Evolutionary conservation across 2,113 vertebrate species (phyloP), one percentile per base, ranked within the genome.

Genomic region (Riparia riparia): DNA sequence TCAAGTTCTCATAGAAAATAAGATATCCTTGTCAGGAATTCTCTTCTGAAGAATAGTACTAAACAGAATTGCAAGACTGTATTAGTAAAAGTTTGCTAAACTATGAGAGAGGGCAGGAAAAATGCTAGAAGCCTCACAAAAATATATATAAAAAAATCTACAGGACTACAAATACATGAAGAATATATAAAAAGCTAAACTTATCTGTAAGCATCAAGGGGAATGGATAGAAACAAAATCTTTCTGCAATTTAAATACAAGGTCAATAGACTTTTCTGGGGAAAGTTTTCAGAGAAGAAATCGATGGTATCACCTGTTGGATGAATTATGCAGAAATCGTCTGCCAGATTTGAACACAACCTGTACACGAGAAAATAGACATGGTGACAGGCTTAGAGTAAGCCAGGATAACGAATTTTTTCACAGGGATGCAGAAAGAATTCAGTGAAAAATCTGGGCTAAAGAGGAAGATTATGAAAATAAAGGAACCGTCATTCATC

Each of bases 181-280:
- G 45, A 45, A 72, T 26, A 31, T 10, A 57, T 24, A 19, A 49
- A 57, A 42, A 74, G 6, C 6, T 34, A 74, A 66, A 74, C 42
- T 41, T 19, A 14, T 25, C 5, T 66, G 15, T 25, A 14, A 10
- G 8, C 10, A 50, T 34, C 1, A 0, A 57, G 18, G 13, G 17
- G 3, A 77, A 45, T 25, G 5, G 79, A 45, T 50, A 50, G 69
- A 80, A 87, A 64, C 9, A 37, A 81, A 6, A 9, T 5, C 2
- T 76, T 82, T 60, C 19, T n/a, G 9, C 37, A 8, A 25, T 90
- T 74, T 54, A 79, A 74, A 63, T 45, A 53, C 24, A 65, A 69
- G 21, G 15, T 44, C 80, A 84, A 4, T 61, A 66, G 31, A 41
- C 5, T 50, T 17, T 64, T 31, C 29, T 7, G 14, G 9, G 25